Evolutionary conservation across 2,797 vertebrate genomes (phyloP).

Genomic region (Peromyscus aztecus): DNA sequence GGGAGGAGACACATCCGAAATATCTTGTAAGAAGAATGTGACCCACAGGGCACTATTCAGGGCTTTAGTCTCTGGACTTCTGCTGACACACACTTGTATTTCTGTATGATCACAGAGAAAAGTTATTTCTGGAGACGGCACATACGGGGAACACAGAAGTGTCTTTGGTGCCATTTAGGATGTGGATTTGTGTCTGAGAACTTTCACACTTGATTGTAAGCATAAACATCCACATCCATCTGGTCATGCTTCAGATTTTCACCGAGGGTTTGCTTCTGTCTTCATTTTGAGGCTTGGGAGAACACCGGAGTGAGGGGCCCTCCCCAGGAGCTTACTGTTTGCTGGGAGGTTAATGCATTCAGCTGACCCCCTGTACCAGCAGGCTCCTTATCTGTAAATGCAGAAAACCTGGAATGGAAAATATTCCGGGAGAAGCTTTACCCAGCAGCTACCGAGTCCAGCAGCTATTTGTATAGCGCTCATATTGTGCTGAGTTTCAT

Average conservation of each 20-base stretch:
- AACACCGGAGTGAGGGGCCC: not conserved
- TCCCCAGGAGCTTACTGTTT: not conserved
- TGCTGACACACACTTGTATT: not conserved
- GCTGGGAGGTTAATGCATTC: not conserved
- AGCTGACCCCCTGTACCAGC: not conserved
- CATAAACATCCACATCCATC: accelerated
- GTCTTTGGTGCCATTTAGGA: not conserved
- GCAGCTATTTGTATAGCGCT: no score
- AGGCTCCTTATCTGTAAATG: not conserved
- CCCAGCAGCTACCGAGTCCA: not conserved
- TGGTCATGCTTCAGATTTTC: not conserved
- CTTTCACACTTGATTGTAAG: not conserved
- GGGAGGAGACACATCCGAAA: not conserved
- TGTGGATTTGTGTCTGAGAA: not conserved
- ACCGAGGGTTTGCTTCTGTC: accelerated
- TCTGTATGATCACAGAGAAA: not conserved
- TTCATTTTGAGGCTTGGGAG: not conserved
- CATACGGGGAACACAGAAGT: not conserved
- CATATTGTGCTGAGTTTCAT: no score
- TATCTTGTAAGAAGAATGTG: not conserved
- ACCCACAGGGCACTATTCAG: not conserved
- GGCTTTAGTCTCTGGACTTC: not conserved
- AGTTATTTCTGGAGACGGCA: not conserved
- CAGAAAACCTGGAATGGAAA: not conserved
- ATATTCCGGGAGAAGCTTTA: not conserved